Conservation (phyloP, 2,888 invertebrate species). For the Tuta absoluta region DNA sequence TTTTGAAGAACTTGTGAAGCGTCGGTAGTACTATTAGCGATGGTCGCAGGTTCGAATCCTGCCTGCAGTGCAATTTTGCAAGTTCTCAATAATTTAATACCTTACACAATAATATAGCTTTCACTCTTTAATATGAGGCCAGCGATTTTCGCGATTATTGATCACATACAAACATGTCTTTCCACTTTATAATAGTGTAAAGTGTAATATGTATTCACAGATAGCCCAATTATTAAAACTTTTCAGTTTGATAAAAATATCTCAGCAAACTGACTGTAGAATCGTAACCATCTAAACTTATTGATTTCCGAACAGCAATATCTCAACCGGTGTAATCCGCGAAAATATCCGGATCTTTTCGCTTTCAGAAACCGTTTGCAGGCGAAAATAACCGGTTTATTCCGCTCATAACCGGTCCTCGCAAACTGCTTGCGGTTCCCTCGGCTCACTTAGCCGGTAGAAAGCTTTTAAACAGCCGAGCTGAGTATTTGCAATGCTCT, state of each 20-base stretch:
- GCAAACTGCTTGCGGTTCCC: neutral
- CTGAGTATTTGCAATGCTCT: constrained; percentile 37
- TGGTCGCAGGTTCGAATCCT: too few relatives aligned
- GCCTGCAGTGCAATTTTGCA: too few relatives aligned
- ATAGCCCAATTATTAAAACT: too few relatives aligned
- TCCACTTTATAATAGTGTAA: too few relatives aligned
- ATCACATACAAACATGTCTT: too few relatives aligned
- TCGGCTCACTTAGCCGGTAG: constrained; percentile 31
- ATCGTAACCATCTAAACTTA: neutral
- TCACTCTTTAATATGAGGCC: too few relatives aligned
- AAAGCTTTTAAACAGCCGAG: constrained; percentile 36
- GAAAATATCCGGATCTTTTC: constrained; percentile 3
- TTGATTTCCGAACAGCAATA: constrained; percentile 5
- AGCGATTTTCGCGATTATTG: too few relatives aligned
- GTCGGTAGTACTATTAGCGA: too few relatives aligned
- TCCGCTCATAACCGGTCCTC: constrained; percentile 8
- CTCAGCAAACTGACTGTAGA: neutral
- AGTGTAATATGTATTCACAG: too few relatives aligned
- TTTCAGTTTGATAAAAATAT: neutral
- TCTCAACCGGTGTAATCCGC: constrained; percentile 28
- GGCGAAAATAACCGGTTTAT: constrained; percentile 13
- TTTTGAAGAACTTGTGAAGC: too few relatives aligned
- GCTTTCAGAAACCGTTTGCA: neutral
- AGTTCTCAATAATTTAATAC: too few relatives aligned
- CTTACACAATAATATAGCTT: too few relatives aligned